A percentile compares a stretch with the other conserved stretches of the same genome.
phyloP scores from a whole-genome alignment of 2,113 vertebrate genomes.

The Coregonus clupeaformis region DNA sequence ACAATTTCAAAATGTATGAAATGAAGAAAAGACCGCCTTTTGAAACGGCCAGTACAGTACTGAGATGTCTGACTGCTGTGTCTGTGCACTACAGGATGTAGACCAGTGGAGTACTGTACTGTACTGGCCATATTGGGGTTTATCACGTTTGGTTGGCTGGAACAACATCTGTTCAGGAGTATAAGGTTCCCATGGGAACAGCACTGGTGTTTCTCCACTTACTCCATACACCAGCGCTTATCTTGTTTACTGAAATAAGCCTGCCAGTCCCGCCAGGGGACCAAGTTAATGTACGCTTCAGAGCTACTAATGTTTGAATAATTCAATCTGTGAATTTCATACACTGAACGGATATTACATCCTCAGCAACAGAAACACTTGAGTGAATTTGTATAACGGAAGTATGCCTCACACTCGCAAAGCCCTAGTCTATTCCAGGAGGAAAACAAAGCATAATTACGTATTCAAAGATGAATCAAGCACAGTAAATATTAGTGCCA shows the following conservation, averaged over 20 bases:
- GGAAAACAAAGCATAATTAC: background rate
- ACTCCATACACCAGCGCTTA: conserved; percentile 46
- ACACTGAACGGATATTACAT: conserved; percentile 35
- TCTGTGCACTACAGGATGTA: background rate
- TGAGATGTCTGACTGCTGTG: background rate
- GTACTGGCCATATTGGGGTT: conserved; percentile 51
- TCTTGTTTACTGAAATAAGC: conserved; percentile 52
- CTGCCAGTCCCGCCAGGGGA: conserved; percentile 53
- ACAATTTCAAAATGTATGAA: no score
- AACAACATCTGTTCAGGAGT: conserved; percentile 58
- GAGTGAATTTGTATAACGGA: conserved; percentile 8
- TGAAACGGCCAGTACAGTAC: no score
- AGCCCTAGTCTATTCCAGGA: background rate
- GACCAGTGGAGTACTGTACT: conserved; percentile 50
- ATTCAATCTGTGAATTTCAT: conserved; percentile 48
- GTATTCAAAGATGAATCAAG: background rate
- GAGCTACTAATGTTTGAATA: conserved; percentile 55
- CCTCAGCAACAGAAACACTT: conserved; percentile 17
- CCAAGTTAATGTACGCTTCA: conserved; percentile 52
- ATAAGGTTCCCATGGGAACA: conserved; percentile 62
- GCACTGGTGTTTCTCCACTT: conserved; percentile 44
- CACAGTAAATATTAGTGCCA: background rate
- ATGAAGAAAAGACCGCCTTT: no score
- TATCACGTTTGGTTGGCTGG: conserved; percentile 43
- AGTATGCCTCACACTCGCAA: background rate